A percentile compares a stretch with the other conserved stretches of the same genome.
These are phyloP conservation scores for Hydractinia echinata DNA, from an alignment of 30 jellyfish, hydroid and myxozoan genomes.

Conservation along the genomic window DNA sequence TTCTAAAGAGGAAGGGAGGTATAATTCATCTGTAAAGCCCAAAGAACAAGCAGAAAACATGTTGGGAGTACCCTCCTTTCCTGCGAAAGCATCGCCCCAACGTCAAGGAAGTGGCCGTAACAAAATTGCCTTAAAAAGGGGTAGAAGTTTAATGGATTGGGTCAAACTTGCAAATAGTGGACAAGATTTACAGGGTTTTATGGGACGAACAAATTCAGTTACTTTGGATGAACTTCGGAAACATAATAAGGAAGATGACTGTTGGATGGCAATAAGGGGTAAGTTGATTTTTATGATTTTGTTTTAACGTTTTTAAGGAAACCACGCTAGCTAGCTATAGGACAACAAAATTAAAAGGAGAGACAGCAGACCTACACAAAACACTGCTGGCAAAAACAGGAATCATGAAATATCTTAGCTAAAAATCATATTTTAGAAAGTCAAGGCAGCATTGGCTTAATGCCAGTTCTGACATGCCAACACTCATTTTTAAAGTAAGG, in stretches of 20 bases:
- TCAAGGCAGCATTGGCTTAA: no score
- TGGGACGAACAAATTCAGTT: constrained; percentile 56
- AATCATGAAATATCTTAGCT: no score
- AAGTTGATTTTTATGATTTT: not conserved
- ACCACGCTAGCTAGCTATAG: no score
- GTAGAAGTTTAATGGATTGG: constrained; percentile 98
- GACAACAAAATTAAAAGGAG: no score
- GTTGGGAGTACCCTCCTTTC: constrained; percentile 42
- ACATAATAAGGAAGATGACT: constrained; percentile 70
- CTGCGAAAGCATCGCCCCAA: constrained; percentile 45
- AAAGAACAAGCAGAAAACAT: not conserved
- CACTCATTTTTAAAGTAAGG: no score
- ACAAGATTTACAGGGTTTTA: constrained; percentile 69
- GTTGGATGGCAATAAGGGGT: constrained; percentile 97
- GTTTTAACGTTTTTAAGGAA: no score
- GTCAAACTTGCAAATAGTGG: constrained; percentile 76
- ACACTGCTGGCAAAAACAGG: no score
- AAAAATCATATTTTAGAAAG: no score
- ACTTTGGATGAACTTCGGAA: constrained; percentile 72
- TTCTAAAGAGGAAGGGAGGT: no score
- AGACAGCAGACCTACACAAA: no score
- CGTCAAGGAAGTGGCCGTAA: constrained; percentile 53
- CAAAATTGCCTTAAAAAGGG: constrained; percentile 75
- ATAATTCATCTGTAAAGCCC: no score
- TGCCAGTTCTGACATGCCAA: no score